Evolutionary conservation across 2,888 invertebrate species (phyloP).

Genomic region (Periphyllus acericola): DNA sequence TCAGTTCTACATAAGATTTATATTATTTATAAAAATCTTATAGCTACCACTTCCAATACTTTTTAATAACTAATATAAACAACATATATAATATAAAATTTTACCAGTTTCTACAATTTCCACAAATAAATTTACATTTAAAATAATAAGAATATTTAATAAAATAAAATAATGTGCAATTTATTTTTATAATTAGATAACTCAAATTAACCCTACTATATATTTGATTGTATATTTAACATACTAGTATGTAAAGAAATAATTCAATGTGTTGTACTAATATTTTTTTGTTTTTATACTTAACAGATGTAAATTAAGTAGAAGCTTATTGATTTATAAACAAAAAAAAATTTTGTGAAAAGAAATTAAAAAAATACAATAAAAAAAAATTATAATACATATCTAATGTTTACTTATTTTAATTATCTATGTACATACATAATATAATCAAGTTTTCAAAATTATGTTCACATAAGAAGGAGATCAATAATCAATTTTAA

Average conservation of each 20-base stretch:
- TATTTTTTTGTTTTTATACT: not conserved
- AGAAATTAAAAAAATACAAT: not conserved
- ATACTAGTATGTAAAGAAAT: not conserved
- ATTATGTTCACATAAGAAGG: not conserved
- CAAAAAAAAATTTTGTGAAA: not conserved
- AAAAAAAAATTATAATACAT: not conserved
- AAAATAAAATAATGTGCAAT: not conserved
- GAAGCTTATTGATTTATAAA: conserved; percentile 27
- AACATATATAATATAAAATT: not conserved
- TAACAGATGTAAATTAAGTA: conserved; percentile 29
- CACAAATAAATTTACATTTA: conserved; percentile 14
- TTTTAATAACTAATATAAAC: not conserved
- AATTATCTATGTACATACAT: not conserved
- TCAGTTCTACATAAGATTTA: conserved; percentile 4
- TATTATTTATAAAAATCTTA: conserved; percentile 11
- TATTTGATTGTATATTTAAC: not conserved
- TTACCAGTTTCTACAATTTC: conserved; percentile 33
- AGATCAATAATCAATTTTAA: not conserved
- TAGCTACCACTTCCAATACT: not conserved
- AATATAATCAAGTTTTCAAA: not conserved
- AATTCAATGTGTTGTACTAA: not conserved
- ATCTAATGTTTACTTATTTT: not conserved
- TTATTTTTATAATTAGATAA: conserved; percentile 10
- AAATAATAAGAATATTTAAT: conserved; percentile 1
- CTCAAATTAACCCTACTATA: conserved; percentile 5